These are phyloP conservation scores for Serinus canaria DNA, from an alignment of 2,113 vertebrate species.

Conservation along the genomic window DNA sequence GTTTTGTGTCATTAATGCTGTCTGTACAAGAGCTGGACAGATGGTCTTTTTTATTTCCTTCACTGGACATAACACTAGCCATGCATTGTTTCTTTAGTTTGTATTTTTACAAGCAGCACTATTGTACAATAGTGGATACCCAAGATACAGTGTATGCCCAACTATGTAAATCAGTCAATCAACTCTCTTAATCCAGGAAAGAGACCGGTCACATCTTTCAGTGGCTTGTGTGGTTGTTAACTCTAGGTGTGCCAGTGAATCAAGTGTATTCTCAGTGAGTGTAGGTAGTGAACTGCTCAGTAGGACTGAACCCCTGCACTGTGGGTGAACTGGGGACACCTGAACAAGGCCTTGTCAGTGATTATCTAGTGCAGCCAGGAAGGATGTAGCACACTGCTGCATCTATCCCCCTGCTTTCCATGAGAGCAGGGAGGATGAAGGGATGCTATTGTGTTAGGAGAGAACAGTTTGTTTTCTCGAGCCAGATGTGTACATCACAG, in stretches of 20 bases:
- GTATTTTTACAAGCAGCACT: background rate
- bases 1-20: background rate
- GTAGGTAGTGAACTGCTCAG: background rate
- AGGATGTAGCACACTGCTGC: background rate
- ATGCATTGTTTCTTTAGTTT: background rate
- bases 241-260: background rate
- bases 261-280: background rate
- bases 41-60: background rate
- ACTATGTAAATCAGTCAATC: background rate
- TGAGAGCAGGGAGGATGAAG: background rate
- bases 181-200: background rate
- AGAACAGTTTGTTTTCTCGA: background rate
- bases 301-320: background rate
- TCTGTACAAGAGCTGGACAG: background rate
- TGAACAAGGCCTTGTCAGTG: background rate
- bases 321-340: background rate
- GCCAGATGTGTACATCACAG: background rate
- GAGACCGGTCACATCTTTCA: background rate
- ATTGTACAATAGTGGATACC: background rate
- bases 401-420: background rate
- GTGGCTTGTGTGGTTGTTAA: background rate
- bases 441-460: background rate
- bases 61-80: background rate
- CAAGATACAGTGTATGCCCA: background rate
- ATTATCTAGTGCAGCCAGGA: background rate